Conservation (phyloP, 1,140 invertebrate genomes). For the Rhopalosiphum padi region DNA sequence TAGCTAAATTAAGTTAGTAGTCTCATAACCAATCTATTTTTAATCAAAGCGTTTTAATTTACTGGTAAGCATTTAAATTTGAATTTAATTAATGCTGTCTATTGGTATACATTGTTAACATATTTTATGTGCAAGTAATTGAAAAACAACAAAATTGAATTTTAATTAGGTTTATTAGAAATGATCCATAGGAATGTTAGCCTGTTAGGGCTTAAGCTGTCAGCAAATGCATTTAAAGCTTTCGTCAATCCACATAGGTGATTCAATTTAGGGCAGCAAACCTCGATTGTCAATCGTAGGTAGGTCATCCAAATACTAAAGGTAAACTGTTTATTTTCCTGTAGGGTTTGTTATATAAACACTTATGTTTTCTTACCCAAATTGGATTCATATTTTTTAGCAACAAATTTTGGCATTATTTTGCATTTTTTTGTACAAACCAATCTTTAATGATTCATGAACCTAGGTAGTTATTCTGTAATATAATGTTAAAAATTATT, state of each 20-base stretch:
- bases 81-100: background rate
- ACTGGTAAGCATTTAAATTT: background rate
- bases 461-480: background rate
- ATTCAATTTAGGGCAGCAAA: constrained; percentile 56
- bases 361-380: background rate
- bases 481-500: background rate
- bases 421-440: background rate
- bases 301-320: constrained; percentile 48
- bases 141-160: constrained; percentile 31
- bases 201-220: constrained; percentile 56
- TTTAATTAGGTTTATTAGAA: constrained; percentile 52
- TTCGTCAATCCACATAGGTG: constrained; percentile 48
- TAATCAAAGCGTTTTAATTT: background rate
- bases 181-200: constrained; percentile 54
- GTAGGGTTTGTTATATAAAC: constrained; percentile 49
- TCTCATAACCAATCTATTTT: background rate
- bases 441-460: background rate
- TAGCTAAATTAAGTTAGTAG: background rate
- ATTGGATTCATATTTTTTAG: constrained; percentile 29
- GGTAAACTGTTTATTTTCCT: constrained; percentile 53
- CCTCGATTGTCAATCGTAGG: constrained; percentile 57
- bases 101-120: constrained; percentile 10
- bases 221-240: constrained; percentile 50
- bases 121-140: constrained; percentile 26
- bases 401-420: constrained; percentile 52